A percentile compares a stretch with the other conserved stretches of the same genome.
phyloP scores from a whole-genome alignment of 2,113 vertebrate species.

The Enhydra lutris region DNA sequence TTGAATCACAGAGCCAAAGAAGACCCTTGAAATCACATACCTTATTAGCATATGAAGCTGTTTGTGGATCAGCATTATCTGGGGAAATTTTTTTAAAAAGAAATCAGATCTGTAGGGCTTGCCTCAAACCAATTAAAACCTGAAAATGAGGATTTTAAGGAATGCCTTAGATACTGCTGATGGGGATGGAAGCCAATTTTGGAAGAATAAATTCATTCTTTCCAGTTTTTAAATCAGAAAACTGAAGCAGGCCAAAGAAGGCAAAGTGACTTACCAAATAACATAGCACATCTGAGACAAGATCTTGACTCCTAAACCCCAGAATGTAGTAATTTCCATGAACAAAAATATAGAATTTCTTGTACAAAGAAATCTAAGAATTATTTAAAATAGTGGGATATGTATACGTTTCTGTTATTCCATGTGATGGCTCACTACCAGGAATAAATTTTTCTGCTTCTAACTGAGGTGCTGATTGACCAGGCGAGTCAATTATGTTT shows the following conservation, averaged over 20 bases:
- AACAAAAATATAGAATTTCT: background rate
- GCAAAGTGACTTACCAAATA: background rate
- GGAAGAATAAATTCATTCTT: background rate
- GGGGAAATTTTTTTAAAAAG: background rate
- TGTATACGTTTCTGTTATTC: background rate
- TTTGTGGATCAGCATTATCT: background rate
- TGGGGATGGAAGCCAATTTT: background rate
- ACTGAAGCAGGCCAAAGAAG: background rate
- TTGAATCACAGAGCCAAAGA: conserved; percentile 1
- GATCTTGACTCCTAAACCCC: background rate
- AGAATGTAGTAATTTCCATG: background rate
- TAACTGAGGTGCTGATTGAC: background rate
- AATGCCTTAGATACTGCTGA: background rate
- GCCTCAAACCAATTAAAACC: background rate
- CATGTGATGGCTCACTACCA: background rate
- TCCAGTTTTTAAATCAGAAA: background rate
- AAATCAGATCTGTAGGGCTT: background rate
- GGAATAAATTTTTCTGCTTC: background rate
- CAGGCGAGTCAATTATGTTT: background rate
- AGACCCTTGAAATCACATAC: background rate
- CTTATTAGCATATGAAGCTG: background rate
- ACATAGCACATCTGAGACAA: background rate
- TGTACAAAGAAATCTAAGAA: background rate
- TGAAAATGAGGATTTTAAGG: background rate
- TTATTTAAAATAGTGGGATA: background rate